These are phyloP conservation scores for Seriola quinqueradiata DNA, from an alignment of 2,113 vertebrate genomes.

Conservation along the genomic window DNA sequence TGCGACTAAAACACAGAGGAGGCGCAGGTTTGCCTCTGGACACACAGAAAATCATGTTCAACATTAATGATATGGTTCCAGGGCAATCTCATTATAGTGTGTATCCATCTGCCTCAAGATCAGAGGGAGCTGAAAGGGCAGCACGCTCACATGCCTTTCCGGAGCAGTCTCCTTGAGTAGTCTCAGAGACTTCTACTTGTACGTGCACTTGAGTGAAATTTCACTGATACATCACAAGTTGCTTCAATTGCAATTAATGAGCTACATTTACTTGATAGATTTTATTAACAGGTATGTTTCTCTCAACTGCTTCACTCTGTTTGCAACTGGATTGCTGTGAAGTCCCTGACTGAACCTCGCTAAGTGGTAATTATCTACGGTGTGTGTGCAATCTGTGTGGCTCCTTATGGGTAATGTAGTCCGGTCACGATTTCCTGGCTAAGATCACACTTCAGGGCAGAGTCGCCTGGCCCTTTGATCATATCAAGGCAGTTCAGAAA, in stretches of 20 bases:
- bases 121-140: constrained; percentile 41
- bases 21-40: not conserved
- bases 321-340: constrained; percentile 29
- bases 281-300: constrained; percentile 38
- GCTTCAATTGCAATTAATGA: constrained; percentile 13
- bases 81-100: constrained; percentile 31
- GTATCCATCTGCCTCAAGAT: constrained; percentile 26
- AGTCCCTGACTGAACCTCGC: constrained; percentile 47
- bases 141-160: not conserved
- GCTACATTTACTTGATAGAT: constrained; percentile 16
- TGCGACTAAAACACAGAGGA: not conserved
- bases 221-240: not conserved
- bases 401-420: constrained; percentile 59
- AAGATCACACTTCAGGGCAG: constrained; percentile 56
- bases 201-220: not conserved
- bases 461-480: constrained; percentile 71
- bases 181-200: not conserved
- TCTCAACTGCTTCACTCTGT: constrained; percentile 18
- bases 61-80: constrained; percentile 31
- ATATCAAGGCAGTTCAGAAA: constrained; percentile 64
- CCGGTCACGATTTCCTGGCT: constrained; percentile 59
- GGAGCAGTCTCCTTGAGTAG: not conserved
- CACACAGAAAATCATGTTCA: constrained; percentile 28
- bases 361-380: constrained; percentile 66
- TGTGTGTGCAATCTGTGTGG: constrained; percentile 47